Percentiles rank a stretch among this genome's conserved stretches.
Conservation (phyloP, 2,797 vertebrate species). For the Sorex maritimensis region DNA sequence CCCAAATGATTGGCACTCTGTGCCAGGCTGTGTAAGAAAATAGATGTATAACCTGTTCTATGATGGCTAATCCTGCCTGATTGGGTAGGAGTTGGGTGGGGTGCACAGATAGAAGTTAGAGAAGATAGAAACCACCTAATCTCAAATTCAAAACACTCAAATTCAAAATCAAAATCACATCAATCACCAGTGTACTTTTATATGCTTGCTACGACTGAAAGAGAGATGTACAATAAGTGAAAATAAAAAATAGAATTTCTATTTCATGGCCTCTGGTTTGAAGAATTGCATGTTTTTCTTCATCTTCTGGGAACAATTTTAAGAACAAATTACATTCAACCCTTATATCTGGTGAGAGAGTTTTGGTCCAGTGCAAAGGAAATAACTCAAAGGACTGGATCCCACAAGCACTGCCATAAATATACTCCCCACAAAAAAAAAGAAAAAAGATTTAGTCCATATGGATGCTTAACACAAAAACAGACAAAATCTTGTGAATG, state of each 20-base stretch:
- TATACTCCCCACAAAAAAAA: too few relatives aligned
- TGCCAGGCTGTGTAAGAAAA: background rate
- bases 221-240: background rate
- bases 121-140: background rate
- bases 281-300: background rate
- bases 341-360: background rate
- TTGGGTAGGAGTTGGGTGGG: background rate
- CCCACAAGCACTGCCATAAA: too few relatives aligned
- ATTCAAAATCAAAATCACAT: constrained; percentile 28
- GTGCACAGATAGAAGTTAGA: background rate
- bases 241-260: constrained; percentile 59
- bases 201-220: background rate
- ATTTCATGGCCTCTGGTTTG: constrained; percentile 38
- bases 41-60: background rate
- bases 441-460: background rate
- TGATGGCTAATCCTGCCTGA: constrained; percentile 30
- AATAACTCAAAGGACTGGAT: too few relatives aligned
- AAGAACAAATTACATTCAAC: constrained; percentile 12
- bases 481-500: background rate
- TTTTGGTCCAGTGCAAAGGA: background rate
- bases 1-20: constrained; percentile 83
- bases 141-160: constrained; percentile 15
- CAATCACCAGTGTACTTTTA: constrained; percentile 20
- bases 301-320: too few relatives aligned
- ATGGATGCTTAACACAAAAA: constrained; percentile 29